Percentiles rank a stretch among this genome's conserved stretches.
phyloP scores from a whole-genome alignment of 2,113 vertebrate species.

The Mesoclemmys tuberculata region DNA sequence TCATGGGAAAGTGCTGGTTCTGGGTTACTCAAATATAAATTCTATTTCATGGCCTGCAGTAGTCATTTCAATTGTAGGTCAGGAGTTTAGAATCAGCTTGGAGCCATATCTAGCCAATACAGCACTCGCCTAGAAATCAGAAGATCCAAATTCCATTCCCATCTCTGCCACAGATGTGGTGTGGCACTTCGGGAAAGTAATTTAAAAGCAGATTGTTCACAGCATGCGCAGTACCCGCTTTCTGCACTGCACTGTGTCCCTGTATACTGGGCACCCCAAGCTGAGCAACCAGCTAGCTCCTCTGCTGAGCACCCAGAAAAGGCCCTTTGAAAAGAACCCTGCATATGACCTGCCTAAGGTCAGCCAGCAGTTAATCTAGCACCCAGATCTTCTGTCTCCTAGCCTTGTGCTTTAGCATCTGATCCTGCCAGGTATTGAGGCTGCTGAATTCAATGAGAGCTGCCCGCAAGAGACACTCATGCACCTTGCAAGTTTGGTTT shows the following conservation, averaged over 20 bases:
- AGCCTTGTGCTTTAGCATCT: neutral
- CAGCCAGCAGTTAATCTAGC: neutral
- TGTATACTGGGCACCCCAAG: no score
- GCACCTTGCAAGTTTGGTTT: neutral
- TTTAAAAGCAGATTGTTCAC: neutral
- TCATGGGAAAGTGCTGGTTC: neutral
- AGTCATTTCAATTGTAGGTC: neutral
- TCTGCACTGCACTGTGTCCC: neutral
- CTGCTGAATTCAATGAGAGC: neutral
- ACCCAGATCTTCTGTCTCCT: no score
- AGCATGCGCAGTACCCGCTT: neutral
- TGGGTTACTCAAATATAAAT: neutral
- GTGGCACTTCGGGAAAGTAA: neutral
- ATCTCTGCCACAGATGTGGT: neutral
- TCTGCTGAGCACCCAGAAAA: neutral
- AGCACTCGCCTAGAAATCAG: neutral
- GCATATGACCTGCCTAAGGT: neutral
- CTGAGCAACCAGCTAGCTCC: neutral
- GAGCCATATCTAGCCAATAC: neutral
- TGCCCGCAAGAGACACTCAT: neutral
- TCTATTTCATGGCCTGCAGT: accelerated
- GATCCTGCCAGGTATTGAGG: neutral
- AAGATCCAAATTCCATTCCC: accelerated
- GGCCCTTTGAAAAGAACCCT: neutral
- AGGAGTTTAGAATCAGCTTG: neutral